phyloP scores from a whole-genome alignment of 2,797 vertebrate species.

The Hippopotamyrus pictus region DNA sequence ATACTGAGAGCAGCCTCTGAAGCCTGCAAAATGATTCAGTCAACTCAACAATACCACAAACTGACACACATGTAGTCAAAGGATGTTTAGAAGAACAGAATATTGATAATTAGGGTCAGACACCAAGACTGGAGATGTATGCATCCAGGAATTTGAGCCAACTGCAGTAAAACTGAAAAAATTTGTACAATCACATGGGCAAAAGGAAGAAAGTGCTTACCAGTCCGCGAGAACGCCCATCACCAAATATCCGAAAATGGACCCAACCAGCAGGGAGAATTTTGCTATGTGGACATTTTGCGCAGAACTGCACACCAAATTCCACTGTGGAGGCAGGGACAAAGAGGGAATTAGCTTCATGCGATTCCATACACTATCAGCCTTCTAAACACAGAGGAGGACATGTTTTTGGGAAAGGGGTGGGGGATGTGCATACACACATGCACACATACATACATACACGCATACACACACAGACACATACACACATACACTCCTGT shows the following conservation, averaged over 20 bases:
- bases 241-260: slow-evolving; percentile 94
- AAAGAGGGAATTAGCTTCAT: slow-evolving; percentile 30
- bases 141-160: background rate
- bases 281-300: slow-evolving; percentile 97
- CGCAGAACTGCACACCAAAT: slow-evolving; percentile 83
- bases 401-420: background rate
- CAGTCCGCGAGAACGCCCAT: slow-evolving; percentile 93
- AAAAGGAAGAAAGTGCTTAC: slow-evolving; percentile 60
- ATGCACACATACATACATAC: background rate
- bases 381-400: background rate
- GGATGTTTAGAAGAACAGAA: background rate
- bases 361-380: background rate
- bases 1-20: background rate
- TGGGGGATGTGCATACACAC: background rate
- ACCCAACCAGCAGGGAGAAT: slow-evolving; percentile 91
- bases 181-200: background rate
- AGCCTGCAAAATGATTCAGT: background rate
- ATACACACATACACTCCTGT: background rate
- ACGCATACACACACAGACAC: background rate
- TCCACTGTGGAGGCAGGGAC: slow-evolving; percentile 73
- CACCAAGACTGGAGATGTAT: background rate
- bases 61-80: background rate
- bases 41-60: background rate
- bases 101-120: background rate
- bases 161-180: background rate